Evolutionary conservation across 1,140 invertebrate genomes (phyloP).

Genomic region (Solenopsis fugax): DNA sequence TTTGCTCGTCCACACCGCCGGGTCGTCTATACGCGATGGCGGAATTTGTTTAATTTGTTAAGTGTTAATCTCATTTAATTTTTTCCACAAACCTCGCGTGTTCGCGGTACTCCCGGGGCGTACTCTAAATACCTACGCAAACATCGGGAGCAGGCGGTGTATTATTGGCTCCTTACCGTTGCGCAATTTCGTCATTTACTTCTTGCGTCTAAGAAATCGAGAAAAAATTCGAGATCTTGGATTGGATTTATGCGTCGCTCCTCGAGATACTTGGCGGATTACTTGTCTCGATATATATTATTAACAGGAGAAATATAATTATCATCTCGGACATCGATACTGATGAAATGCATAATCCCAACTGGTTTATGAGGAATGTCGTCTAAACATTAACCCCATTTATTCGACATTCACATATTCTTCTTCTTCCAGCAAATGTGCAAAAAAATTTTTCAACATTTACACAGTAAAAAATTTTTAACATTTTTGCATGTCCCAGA

Average conservation of each 20-base stretch:
- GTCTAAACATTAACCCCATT: conserved; percentile 33
- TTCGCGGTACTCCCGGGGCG: conserved; percentile 64
- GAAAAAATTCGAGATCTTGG: conserved; percentile 14
- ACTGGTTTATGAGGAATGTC: background rate
- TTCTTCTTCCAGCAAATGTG: background rate
- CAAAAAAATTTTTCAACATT: background rate
- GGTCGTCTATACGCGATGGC: conserved; percentile 67
- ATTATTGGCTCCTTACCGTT: conserved; percentile 63
- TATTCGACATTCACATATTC: conserved; percentile 18
- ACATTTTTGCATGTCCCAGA: background rate
- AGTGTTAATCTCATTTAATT: conserved; percentile 86
- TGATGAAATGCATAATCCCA: background rate
- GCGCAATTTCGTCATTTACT: conserved; percentile 49
- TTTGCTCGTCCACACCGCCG: conserved; percentile 76
- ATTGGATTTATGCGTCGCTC: conserved; percentile 9
- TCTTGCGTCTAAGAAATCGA: background rate
- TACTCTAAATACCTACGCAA: conserved; percentile 77
- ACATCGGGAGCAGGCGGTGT: conserved; percentile 76
- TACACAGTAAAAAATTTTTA: too few species aligned
- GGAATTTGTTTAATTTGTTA: conserved; percentile 84
- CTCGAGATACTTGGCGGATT: background rate
- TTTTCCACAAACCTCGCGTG: conserved; percentile 79
- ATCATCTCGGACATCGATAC: conserved; percentile 16
- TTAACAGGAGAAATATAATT: conserved; percentile 37
- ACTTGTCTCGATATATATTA: conserved; percentile 17